Evolutionary conservation across 2,113 vertebrate genomes (phyloP), one percentile per base, ranked within the genome.

Genomic region (Cryptomyrus ogoouensis): DNA sequence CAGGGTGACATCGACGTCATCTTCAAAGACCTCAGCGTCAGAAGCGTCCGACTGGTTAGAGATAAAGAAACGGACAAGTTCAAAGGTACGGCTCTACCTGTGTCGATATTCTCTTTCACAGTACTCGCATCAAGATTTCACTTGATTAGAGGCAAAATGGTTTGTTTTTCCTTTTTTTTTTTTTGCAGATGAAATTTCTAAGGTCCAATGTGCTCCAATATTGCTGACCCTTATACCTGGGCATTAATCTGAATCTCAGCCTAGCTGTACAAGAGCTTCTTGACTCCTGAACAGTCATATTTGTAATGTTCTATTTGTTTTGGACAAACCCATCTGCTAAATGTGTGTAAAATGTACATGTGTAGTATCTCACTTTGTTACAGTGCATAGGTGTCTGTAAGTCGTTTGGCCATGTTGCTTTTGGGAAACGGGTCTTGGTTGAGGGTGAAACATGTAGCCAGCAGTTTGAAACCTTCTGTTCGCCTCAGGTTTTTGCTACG

Each of bases 1-100:
- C 98, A 99, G 93, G 98, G 98, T 85, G 98, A 99, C 96, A 98
- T 99, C 93, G 98, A 99, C 92, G 94, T 96, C 90, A 99, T 99
- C 95, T 99, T 99, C 95, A 99, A 97, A 95, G 98, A 98, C 92
- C 97, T 99, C 94, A 98, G 92, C 83, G 95, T 99, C 92, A 96
- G 98, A 95, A 99, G 98, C 0, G 96, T 99, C 83, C 96, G 98
- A 93, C 96, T 99, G 95, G 98, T 99, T 95, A 94, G 98, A 95
- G 98, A 99, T 96, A 99, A 99, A 96, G 98, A 99, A 92, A 99
- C 98, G 91, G 98, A 99, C 95, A 99, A 98, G 96, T 99, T 99
- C 94, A 99, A 99, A 98, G 98, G 98, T 99, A 91, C 47, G 6
- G 31, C 17, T 10, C 8, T 19, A 46, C 9, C 17, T n/a, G 83